Evolutionary conservation across 2,113 vertebrate genomes (phyloP), one percentile per base, ranked within the genome.

Genomic region (Tragelaphus imberbis): DNA sequence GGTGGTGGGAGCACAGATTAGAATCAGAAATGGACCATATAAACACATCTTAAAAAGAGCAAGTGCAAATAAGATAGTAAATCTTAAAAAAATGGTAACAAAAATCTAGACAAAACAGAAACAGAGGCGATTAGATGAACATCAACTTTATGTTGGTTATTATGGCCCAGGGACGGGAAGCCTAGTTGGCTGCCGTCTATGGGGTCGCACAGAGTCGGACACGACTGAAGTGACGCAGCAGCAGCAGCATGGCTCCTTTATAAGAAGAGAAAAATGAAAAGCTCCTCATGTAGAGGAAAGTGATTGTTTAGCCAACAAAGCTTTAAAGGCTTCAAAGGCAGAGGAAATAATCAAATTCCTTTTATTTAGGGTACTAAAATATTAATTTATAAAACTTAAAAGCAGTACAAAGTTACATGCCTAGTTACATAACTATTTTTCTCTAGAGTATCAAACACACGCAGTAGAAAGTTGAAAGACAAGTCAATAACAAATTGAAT

Each of bases 311-410:
- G 71, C 19, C n/a, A 95, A n/a, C 58, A 94, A 96, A 82, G 30
- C 8, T 80, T 87, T 80, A 65, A 95, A 90, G 59, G 13, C 55
- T 95, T 95, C 71, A 92, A 33, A 93, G 58, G 91, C 17, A 81
- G 28, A 96, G 75, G 81, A 91, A 84, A 95, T 90, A 40, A 92
- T 27, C 80, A 90, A 92, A 90, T 30, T 88, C 84, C 56, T 90
- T 93, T 93, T 65, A 92, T 63, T 91, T 84, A 65, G 58, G 58
- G 27, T 91, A 80, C 2, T 88, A 63, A 97, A 94, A 92, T 96
- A 97, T 23, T 71, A 88, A 95, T 55, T 88, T 86, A 82, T 65
- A 88, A 89, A 95, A 85, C 71, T 90, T 95, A 90, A 97, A 93
- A 95, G 65, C 59, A 89, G 14, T 36, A 56, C 58, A 90, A 89